phyloP scores from a whole-genome alignment of 2,113 vertebrate species.

The Actenoides lindsayi region DNA sequence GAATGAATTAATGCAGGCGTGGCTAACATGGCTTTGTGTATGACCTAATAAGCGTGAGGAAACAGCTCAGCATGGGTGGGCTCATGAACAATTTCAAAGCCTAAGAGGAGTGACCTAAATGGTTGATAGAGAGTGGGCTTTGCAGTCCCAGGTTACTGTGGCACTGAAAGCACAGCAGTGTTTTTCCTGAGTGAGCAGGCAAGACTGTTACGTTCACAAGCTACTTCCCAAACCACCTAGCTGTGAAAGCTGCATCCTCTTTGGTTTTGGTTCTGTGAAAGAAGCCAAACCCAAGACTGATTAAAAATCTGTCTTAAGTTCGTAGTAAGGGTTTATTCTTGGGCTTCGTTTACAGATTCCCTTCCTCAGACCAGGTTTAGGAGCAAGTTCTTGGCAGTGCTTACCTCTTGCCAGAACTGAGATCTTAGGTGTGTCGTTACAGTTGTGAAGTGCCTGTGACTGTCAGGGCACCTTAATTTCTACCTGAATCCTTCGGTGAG shows the following conservation, averaged over 20 bases:
- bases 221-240: not conserved
- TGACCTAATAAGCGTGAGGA: not conserved
- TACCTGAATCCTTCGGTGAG: not conserved
- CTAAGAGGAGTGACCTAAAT: not conserved
- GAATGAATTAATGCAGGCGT: not conserved
- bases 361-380: not conserved
- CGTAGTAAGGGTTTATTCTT: not conserved
- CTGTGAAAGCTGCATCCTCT: not conserved
- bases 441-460: accelerated
- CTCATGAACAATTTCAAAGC: not conserved
- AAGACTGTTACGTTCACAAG: accelerated
- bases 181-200: not conserved
- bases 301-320: not conserved
- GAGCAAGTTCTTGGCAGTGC: not conserved
- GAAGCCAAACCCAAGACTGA: not conserved
- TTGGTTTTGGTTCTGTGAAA: not conserved
- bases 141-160: not conserved
- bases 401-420: not conserved
- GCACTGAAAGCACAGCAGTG: not conserved
- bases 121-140: not conserved
- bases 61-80: not conserved
- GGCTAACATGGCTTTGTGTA: not conserved
- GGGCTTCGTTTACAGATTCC: not conserved
- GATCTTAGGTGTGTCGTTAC: not conserved
- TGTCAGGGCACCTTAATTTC: not conserved